Percentiles rank a stretch among this genome's conserved stretches.
Evolutionary conservation across 2,797 vertebrate species (phyloP).

Genomic region (Rhinophrynus dorsalis): DNA sequence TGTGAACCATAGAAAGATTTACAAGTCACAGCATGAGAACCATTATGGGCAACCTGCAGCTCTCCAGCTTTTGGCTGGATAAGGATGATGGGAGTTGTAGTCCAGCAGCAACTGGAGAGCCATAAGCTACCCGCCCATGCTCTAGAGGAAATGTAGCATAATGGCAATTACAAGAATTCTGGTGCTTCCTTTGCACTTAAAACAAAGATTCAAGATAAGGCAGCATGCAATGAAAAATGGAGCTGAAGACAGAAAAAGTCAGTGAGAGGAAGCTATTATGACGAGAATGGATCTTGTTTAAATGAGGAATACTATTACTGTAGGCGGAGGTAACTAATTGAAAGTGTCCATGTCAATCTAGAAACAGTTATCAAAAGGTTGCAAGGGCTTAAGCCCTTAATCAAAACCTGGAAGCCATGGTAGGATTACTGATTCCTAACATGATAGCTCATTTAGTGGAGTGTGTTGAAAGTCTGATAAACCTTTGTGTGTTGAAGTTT

Average conservation of each 20-base stretch:
- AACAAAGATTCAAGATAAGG: conserved; percentile 18
- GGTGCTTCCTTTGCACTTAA: neutral
- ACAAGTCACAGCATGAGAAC: too few relatives aligned
- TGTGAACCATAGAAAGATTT: too few relatives aligned
- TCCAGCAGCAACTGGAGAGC: too few relatives aligned
- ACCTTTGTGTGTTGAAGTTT: neutral
- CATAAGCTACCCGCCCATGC: too few relatives aligned
- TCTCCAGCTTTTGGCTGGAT: too few relatives aligned
- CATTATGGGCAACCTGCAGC: too few relatives aligned
- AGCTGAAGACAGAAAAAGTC: conserved; percentile 13
- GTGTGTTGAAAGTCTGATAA: neutral
- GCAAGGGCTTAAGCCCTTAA: neutral
- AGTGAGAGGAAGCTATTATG: conserved; percentile 31
- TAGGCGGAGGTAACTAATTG: conserved; percentile 32
- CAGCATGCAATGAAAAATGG: conserved; percentile 1
- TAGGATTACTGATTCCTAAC: neutral
- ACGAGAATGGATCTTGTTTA: conserved; percentile 2
- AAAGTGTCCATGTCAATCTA: conserved; percentile 16
- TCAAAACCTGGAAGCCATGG: neutral
- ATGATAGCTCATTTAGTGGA: neutral
- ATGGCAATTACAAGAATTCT: neutral
- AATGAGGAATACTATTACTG: conserved; percentile 39
- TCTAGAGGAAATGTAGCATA: too few relatives aligned
- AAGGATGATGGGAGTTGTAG: too few relatives aligned
- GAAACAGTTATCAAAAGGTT: conserved; percentile 20